Evolutionary conservation across 2,797 vertebrate genomes (phyloP).

Genomic region (Macroramphosus scolopax): DNA sequence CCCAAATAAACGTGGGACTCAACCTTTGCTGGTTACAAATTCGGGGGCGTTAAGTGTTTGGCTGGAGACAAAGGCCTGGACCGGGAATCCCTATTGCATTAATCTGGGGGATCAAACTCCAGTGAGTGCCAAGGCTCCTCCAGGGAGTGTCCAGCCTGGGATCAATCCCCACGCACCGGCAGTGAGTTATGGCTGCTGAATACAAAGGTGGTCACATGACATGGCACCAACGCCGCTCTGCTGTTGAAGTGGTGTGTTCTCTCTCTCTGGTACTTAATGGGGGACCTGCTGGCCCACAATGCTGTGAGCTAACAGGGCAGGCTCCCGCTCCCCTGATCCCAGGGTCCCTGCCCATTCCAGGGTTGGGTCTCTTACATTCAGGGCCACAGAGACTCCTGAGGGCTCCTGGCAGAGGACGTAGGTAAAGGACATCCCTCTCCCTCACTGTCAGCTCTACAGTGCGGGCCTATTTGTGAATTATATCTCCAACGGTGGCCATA

Average conservation of each 20-base stretch:
- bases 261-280: slow-evolving; percentile 56
- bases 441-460: slow-evolving; percentile 69
- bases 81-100: slow-evolving; percentile 84
- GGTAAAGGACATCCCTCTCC: slow-evolving; percentile 78
- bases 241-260: slow-evolving; percentile 63
- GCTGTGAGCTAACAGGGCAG: slow-evolving; percentile 59
- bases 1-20: slow-evolving; percentile 92
- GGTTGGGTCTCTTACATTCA: slow-evolving; percentile 51
- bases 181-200: slow-evolving; percentile 92
- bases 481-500: slow-evolving; percentile 77
- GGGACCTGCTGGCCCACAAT: slow-evolving; percentile 68
- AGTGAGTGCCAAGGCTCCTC: slow-evolving; percentile 83
- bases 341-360: slow-evolving; percentile 54
- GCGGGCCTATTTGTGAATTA: slow-evolving; percentile 76
- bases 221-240: slow-evolving; percentile 69
- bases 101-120: slow-evolving; percentile 89
- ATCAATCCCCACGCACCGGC: slow-evolving; percentile 84
- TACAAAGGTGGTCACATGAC: slow-evolving; percentile 92
- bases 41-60: slow-evolving; percentile 81
- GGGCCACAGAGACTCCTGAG: slow-evolving; percentile 63
- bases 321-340: slow-evolving; percentile 62
- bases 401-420: slow-evolving; percentile 71
- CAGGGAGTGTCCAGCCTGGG: slow-evolving; percentile 84
- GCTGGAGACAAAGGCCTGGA: slow-evolving; percentile 86
- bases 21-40: slow-evolving; percentile 89